These are phyloP conservation scores for Raja brachyura DNA, from an alignment of 2,113 vertebrate genomes.

Conservation along the genomic window DNA sequence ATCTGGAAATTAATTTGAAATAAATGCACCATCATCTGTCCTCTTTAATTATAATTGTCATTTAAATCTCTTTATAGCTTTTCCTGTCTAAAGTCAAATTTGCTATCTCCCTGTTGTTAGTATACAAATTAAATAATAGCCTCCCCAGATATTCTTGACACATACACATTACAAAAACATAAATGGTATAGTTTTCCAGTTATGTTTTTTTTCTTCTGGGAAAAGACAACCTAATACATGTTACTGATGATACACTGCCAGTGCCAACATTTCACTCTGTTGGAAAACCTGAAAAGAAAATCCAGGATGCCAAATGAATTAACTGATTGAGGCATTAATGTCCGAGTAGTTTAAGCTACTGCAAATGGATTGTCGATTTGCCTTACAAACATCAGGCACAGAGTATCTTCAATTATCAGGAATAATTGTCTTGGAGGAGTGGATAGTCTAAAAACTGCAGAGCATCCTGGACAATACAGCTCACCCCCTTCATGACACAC, in stretches of 20 bases:
- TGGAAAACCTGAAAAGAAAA: neutral
- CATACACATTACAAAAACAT: neutral
- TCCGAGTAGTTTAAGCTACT: neutral
- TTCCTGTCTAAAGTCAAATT: neutral
- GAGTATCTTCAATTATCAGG: neutral
- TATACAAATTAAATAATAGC: neutral
- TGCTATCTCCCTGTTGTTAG: neutral
- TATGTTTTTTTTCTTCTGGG: neutral
- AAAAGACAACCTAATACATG: slow-evolving; percentile 9
- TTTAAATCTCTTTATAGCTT: neutral
- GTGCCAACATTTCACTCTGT: neutral
- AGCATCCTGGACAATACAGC: no score
- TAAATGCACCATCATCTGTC: neutral
- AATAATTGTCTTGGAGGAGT: neutral
- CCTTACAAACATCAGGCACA: neutral
- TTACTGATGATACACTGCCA: neutral
- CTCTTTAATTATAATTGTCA: neutral
- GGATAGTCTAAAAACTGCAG: no score
- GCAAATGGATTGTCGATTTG: neutral
- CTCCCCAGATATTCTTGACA: neutral
- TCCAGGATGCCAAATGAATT: neutral
- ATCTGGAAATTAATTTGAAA: neutral
- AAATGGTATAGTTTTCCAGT: neutral
- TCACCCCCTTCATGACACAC: no score
- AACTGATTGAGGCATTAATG: slow-evolving; percentile 25